phyloP scores from a whole-genome alignment of 1,140 invertebrate species.

The Drosophila elegans region DNA sequence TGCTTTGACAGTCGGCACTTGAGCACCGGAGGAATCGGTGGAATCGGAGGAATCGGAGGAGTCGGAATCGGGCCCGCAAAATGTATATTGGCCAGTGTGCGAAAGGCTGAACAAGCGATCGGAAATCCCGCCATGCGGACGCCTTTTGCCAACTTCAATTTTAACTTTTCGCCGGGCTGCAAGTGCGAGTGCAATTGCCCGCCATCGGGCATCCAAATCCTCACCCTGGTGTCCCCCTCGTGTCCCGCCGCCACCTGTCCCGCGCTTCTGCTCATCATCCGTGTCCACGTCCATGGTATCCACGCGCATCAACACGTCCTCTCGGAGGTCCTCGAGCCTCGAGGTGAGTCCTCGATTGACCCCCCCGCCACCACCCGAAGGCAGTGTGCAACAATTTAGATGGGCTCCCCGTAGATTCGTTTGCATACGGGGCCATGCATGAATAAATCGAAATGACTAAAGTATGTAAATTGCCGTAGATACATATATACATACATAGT shows the following conservation, averaged over 20 bases:
- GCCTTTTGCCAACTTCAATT: slow-evolving; percentile 75
- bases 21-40: slow-evolving; percentile 61
- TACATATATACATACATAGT: not conserved
- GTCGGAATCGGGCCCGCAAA: slow-evolving; percentile 23
- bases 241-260: slow-evolving; percentile 10
- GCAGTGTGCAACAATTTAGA: slow-evolving; percentile 32
- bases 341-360: slow-evolving; percentile 26
- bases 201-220: slow-evolving; percentile 7
- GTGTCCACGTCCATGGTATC: slow-evolving; percentile 1
- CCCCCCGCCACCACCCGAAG: too few relatives aligned
- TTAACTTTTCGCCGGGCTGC: slow-evolving; percentile 75
- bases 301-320: slow-evolving; percentile 16
- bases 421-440: slow-evolving; percentile 13
- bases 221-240: slow-evolving; percentile 30
- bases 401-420: not conserved
- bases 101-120: slow-evolving; percentile 27
- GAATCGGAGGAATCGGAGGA: slow-evolving; percentile 14
- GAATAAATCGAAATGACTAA: slow-evolving; percentile 38
- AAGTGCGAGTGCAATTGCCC: slow-evolving; percentile 12
- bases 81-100: slow-evolving; percentile 26
- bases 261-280: slow-evolving; percentile 41
- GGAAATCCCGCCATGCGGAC: slow-evolving; percentile 67
- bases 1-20: slow-evolving; percentile 82
- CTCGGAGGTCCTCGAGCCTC: slow-evolving; percentile 8
- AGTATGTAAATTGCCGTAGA: slow-evolving; percentile 34